These are phyloP conservation scores for Taeniopygia guttata DNA, from an alignment of 2,797 vertebrate genomes.

Conservation along the genomic window DNA sequence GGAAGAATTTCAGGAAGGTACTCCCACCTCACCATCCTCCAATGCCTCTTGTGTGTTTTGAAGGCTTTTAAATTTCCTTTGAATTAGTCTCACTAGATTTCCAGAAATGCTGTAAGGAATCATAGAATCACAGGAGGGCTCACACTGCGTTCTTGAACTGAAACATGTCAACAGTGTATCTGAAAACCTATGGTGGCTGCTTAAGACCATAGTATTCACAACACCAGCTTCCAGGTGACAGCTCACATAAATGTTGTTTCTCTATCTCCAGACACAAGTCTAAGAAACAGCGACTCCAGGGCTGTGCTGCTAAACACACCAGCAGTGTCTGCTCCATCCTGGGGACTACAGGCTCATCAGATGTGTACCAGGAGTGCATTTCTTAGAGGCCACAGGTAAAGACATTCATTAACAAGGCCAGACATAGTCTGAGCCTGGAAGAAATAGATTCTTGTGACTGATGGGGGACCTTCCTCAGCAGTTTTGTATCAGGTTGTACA, in stretches of 20 bases:
- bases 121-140: background rate
- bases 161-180: background rate
- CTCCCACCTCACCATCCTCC: background rate
- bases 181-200: background rate
- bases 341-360: background rate
- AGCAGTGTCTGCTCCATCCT: background rate
- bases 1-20: background rate
- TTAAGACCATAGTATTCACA: background rate
- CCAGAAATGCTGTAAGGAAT: background rate
- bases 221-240: background rate
- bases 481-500: background rate
- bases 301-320: background rate
- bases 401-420: background rate
- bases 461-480: background rate
- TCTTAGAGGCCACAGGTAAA: background rate
- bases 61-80: background rate
- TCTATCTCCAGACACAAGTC: background rate
- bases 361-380: rapidly evolving
- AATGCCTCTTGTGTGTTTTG: background rate
- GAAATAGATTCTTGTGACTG: background rate
- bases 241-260: background rate
- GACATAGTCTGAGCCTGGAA: background rate
- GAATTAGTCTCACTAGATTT: background rate
- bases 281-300: background rate
- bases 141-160: background rate